These are phyloP conservation scores for Ceratosolen solmsi DNA, from an alignment of 1,140 invertebrate genomes.

Conservation along the genomic window DNA sequence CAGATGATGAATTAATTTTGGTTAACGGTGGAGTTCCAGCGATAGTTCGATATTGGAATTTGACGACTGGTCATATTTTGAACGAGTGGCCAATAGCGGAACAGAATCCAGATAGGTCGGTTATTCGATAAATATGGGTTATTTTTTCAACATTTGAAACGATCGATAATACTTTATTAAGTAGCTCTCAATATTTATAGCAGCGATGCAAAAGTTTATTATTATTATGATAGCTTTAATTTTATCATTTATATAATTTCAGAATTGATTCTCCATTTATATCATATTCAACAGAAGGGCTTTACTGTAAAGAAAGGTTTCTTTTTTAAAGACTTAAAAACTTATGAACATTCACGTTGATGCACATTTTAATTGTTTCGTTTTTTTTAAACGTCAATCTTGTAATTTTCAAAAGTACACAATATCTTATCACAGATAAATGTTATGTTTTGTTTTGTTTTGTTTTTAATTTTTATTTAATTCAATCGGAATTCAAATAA, in stretches of 20 bases:
- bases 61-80: constrained; percentile 78
- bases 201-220: neutral
- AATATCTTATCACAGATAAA: constrained; percentile 44
- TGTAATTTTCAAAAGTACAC: constrained; percentile 28
- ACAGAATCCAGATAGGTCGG: constrained; percentile 67
- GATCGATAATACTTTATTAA: neutral
- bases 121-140: constrained; percentile 31
- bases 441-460: constrained; percentile 32
- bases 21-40: constrained; percentile 82
- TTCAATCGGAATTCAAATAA: constrained; percentile 32
- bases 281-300: constrained; percentile 70
- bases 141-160: neutral
- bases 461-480: constrained; percentile 40
- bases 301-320: constrained; percentile 69
- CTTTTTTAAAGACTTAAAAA: constrained; percentile 50
- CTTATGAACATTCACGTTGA: constrained; percentile 42
- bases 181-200: constrained; percentile 23
- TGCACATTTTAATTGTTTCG: constrained; percentile 43
- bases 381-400: too few species aligned
- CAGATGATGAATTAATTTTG: constrained; percentile 80
- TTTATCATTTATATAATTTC: constrained; percentile 58
- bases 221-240: constrained; percentile 17
- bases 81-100: constrained; percentile 74
- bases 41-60: constrained; percentile 85
- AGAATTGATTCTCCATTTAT: constrained; percentile 70